Evolutionary conservation across 1,140 invertebrate species (phyloP).

Genomic region (Latrodectus geometricus): DNA sequence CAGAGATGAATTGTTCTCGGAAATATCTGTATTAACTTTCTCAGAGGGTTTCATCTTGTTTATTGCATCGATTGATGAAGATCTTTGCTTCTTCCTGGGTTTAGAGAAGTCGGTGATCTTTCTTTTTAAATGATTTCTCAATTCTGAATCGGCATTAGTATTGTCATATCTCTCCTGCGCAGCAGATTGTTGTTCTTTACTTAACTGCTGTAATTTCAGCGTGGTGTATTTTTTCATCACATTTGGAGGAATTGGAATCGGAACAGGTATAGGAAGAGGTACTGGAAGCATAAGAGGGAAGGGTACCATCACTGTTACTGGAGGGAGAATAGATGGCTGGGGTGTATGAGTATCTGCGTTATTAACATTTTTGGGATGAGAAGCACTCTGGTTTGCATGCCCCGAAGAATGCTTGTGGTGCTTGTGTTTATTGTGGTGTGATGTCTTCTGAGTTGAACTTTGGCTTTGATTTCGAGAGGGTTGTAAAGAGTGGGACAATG

Average conservation of each 20-base stretch:
- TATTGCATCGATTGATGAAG: not conserved
- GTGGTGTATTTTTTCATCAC: constrained; percentile 39
- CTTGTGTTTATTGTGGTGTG: constrained; percentile 34
- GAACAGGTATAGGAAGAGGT: constrained; percentile 58
- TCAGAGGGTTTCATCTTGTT: not conserved
- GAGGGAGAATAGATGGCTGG: constrained; percentile 44
- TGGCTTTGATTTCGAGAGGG: constrained; percentile 13
- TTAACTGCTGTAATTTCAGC: not conserved
- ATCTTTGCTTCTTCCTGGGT: constrained; percentile 9
- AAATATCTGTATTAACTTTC: not conserved
- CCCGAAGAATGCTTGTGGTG: constrained; percentile 15
- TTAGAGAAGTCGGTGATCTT: constrained; percentile 32
- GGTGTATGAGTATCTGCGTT: not conserved
- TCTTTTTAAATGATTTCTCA: not conserved
- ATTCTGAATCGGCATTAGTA: not conserved
- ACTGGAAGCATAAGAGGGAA: constrained; percentile 56
- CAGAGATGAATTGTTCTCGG: not conserved
- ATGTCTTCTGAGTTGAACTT: constrained; percentile 9
- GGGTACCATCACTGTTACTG: constrained; percentile 60
- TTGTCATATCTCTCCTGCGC: not conserved
- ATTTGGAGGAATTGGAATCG: constrained; percentile 48
- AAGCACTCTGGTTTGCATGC: constrained; percentile 74
- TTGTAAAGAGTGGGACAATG: constrained; percentile 27
- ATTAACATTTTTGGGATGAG: not conserved
- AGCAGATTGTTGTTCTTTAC: not conserved